phyloP scores from a whole-genome alignment of 2,888 invertebrate species.

The Mesopsocus fuscifrons region DNA sequence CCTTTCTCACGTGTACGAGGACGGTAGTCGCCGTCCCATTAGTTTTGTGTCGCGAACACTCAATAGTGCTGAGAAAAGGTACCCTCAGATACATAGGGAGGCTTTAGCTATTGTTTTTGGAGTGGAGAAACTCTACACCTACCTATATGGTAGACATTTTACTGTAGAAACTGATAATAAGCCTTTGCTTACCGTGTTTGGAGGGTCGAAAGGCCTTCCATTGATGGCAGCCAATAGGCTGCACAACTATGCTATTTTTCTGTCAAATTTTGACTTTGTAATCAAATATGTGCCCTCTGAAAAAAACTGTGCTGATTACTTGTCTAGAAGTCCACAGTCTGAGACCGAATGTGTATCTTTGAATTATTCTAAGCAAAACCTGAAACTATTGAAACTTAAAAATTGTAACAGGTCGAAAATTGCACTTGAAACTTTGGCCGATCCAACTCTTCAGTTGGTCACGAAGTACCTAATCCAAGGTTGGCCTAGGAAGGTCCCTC shows the following conservation, averaged over 20 bases:
- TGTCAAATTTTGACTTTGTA: constrained; percentile 16
- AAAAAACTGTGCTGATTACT: too few species aligned
- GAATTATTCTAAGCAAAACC: too few species aligned
- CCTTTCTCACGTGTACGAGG: constrained; percentile 4
- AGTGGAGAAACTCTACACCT: constrained; percentile 16
- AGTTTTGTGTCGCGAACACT: not conserved
- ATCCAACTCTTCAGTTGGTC: too few species aligned
- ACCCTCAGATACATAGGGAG: not conserved
- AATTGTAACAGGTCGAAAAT: too few species aligned
- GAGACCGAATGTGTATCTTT: too few species aligned
- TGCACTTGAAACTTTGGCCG: too few species aligned
- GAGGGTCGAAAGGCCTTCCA: constrained; percentile 16
- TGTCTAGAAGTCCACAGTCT: too few species aligned
- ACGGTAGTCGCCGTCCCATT: not conserved
- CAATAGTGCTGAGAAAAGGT: not conserved
- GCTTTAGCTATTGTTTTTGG: constrained; percentile 12
- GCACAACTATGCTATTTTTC: constrained; percentile 17
- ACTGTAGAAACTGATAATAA: constrained; percentile 16
- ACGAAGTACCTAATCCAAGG: too few species aligned
- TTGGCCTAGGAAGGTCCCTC: too few species aligned
- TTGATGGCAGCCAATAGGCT: constrained; percentile 16
- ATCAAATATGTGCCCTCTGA: too few species aligned
- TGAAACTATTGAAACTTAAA: too few species aligned
- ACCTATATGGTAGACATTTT: constrained; percentile 17
- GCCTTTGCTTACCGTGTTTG: constrained; percentile 16